phyloP scores from a whole-genome alignment of 2,888 invertebrate genomes.

The Herminia tarsipennalis region DNA sequence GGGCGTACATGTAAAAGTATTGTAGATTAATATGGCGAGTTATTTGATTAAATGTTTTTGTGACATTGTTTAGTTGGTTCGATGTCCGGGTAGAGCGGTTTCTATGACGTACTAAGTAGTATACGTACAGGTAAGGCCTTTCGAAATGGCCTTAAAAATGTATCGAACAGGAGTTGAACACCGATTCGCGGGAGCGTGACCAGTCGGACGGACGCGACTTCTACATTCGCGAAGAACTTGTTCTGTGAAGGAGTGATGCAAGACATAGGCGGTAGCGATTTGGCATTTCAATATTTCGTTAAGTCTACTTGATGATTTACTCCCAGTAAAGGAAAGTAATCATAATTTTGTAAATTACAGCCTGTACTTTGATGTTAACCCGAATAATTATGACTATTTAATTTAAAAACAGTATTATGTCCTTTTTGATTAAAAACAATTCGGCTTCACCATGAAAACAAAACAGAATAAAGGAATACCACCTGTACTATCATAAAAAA shows the following conservation, averaged over 20 bases:
- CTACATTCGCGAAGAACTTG: constrained; percentile 65
- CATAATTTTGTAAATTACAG: no score
- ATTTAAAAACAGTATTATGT: no score
- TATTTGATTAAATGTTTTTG: constrained; percentile 25
- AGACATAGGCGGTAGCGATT: constrained; percentile 46
- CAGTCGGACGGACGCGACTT: constrained; percentile 73
- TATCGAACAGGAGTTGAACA: constrained; percentile 33
- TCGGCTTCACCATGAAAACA: no score
- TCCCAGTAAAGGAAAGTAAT: no score
- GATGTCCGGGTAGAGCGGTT: neutral
- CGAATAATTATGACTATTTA: neutral
- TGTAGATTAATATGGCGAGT: constrained; percentile 27
- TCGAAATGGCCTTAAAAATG: constrained; percentile 34
- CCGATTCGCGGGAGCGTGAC: constrained; percentile 58
- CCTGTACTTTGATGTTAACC: neutral
- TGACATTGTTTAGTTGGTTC: neutral
- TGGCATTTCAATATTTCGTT: neutral
- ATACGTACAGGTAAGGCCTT: neutral
- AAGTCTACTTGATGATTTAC: no score
- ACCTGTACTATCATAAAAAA: no score
- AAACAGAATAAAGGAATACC: no score
- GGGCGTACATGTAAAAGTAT: constrained; percentile 38
- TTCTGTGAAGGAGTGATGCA: constrained; percentile 38
- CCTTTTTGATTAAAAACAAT: neutral
- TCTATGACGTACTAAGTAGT: neutral